Evolutionary conservation across 2,888 invertebrate species (phyloP).

Genomic region (Brachypalpus laphriformis): DNA sequence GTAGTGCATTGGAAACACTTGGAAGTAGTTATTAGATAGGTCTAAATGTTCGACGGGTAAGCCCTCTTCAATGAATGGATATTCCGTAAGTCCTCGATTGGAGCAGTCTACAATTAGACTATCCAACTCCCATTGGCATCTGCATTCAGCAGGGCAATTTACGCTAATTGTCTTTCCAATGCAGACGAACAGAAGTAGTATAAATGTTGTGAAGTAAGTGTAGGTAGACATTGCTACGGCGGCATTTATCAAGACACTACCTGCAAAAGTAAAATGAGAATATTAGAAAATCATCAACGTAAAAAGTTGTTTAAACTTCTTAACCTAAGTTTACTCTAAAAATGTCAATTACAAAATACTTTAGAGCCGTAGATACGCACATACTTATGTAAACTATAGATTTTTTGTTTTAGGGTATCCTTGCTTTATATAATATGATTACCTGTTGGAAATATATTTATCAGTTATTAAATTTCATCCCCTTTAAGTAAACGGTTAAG

Average conservation of each 20-base stretch:
- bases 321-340: too few relatives aligned
- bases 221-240: slow-evolving; percentile 28
- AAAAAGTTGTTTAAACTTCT: too few relatives aligned
- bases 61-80: slow-evolving; percentile 77
- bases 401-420: too few relatives aligned
- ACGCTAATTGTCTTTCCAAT: slow-evolving; percentile 53
- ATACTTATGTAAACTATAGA: too few relatives aligned
- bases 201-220: slow-evolving; percentile 26
- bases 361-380: too few relatives aligned
- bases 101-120: slow-evolving; percentile 81
- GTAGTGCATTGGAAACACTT: slow-evolving; percentile 84
- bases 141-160: slow-evolving; percentile 79
- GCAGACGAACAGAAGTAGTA: slow-evolving; percentile 8
- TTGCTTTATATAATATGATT: too few relatives aligned
- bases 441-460: too few relatives aligned
- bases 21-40: slow-evolving; percentile 86
- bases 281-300: neutral
- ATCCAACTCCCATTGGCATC: slow-evolving; percentile 80
- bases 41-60: slow-evolving; percentile 85
- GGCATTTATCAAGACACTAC: slow-evolving; percentile 47
- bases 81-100: slow-evolving; percentile 75
- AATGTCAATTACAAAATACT: too few relatives aligned
- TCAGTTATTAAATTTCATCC: too few relatives aligned
- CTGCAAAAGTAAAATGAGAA: slow-evolving; percentile 14
- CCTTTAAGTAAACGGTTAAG: too few relatives aligned